Percentiles rank a stretch among this genome's conserved stretches.
phyloP scores from a whole-genome alignment of 2,113 vertebrate genomes.

The Megaleporinus macrocephalus region DNA sequence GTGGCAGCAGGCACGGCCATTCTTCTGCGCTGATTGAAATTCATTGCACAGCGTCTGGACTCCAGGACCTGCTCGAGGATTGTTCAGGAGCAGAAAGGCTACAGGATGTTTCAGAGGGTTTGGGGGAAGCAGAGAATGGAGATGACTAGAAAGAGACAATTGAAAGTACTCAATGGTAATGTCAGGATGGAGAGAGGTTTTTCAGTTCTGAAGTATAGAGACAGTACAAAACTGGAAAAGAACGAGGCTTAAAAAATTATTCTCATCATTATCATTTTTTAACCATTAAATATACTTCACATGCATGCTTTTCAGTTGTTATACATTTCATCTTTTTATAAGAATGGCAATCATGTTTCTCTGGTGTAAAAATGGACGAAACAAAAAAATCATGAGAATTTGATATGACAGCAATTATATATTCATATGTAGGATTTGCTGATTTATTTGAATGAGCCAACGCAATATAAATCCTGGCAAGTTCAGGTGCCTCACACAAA shows the following conservation, averaged over 20 bases:
- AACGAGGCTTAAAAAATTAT: neutral
- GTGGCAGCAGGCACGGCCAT: conserved; percentile 28
- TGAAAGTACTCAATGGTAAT: neutral
- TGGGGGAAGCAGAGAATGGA: conserved; percentile 22
- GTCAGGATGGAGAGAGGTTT: neutral
- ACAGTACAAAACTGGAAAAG: neutral
- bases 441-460: neutral
- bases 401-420: neutral
- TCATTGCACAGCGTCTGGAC: conserved; percentile 48
- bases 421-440: neutral
- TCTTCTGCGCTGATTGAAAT: conserved; percentile 55
- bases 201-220: conserved; percentile 10
- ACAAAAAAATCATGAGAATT: too few relatives aligned
- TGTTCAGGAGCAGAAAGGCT: conserved; percentile 42
- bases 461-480: neutral
- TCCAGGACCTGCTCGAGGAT: conserved; percentile 40
- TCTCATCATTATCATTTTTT: too few relatives aligned
- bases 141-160: neutral
- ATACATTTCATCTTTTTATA: too few relatives aligned
- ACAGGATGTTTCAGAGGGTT: conserved; percentile 31
- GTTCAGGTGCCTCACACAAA: neutral
- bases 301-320: neutral
- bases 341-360: too few relatives aligned
- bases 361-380: too few relatives aligned
- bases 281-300: neutral